These are phyloP conservation scores for Drosophila nasuta DNA, from an alignment of 1,140 invertebrate species.

Conservation along the genomic window DNA sequence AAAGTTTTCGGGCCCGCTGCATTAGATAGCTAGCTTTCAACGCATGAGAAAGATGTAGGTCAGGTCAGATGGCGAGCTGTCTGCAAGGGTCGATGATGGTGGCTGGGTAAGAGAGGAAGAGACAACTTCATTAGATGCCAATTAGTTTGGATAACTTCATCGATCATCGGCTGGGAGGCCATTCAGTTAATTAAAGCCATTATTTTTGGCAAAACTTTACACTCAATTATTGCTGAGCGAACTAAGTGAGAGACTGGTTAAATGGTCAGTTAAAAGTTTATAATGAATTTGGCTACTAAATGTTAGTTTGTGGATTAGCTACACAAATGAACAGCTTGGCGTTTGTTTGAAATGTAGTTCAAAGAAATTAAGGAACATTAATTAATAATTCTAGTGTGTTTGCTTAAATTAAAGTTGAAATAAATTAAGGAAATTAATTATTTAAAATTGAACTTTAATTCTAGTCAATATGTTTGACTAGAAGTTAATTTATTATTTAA, in stretches of 20 bases:
- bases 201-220: background rate
- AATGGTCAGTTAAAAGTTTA: background rate
- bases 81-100: background rate
- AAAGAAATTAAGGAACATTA: too few species aligned
- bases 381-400: too few species aligned
- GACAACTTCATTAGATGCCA: conserved; percentile 68
- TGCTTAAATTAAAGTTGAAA: too few species aligned
- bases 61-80: conserved; percentile 34
- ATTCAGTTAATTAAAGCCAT: conserved; percentile 50
- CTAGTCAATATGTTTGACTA: too few species aligned
- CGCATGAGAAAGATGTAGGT: conserved; percentile 44
- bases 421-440: too few species aligned
- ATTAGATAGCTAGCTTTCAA: conserved; percentile 32
- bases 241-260: background rate
- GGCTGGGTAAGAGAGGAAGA: too few species aligned
- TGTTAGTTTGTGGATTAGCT: background rate
- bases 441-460: too few species aligned
- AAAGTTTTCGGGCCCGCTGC: conserved; percentile 35
- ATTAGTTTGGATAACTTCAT: conserved; percentile 63
- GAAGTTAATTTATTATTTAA: too few species aligned
- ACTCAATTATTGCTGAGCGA: conserved; percentile 13
- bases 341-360: background rate
- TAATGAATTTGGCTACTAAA: background rate
- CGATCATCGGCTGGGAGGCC: conserved; percentile 31
- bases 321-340: background rate